Evolutionary conservation across 2,113 vertebrate species (phyloP).

Genomic region (Mirounga angustirostris): DNA sequence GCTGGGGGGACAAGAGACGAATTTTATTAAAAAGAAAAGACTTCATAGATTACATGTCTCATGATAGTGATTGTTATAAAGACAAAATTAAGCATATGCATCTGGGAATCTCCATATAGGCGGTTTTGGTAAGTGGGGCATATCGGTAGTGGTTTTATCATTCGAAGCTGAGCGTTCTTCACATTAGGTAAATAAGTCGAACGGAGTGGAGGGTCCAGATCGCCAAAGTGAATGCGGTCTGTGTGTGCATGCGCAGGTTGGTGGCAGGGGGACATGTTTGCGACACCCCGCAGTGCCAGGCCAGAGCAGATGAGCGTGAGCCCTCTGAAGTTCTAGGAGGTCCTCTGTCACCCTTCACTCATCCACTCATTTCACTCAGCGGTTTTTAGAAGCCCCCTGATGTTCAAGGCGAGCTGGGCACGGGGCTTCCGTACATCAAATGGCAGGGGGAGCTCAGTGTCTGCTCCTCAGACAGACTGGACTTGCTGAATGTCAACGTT

Average conservation of each 20-base stretch:
- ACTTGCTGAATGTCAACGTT: not conserved
- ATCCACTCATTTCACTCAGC: not conserved
- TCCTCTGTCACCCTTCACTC: too few relatives aligned
- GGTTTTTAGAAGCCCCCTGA: not conserved
- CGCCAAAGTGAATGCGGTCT: not conserved
- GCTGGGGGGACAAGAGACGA: not conserved
- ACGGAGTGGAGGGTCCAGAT: not conserved
- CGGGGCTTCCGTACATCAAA: not conserved
- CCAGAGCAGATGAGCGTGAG: accelerated
- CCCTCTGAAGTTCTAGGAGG: not conserved
- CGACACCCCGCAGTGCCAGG: not conserved
- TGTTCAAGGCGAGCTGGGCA: not conserved
- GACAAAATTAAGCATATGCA: not conserved
- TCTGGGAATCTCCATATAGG: not conserved
- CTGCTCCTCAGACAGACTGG: not conserved
- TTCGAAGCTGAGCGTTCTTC: not conserved
- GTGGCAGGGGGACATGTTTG: not conserved
- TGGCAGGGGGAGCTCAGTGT: not conserved
- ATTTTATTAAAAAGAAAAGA: not conserved
- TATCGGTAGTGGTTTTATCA: not conserved
- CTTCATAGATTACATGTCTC: not conserved
- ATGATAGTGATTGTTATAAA: not conserved
- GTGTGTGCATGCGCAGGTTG: not conserved
- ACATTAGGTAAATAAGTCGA: not conserved
- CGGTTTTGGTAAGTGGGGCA: not conserved